These are phyloP conservation scores for Seira ritae DNA, from an alignment of 2,888 invertebrate species.

Conservation along the genomic window DNA sequence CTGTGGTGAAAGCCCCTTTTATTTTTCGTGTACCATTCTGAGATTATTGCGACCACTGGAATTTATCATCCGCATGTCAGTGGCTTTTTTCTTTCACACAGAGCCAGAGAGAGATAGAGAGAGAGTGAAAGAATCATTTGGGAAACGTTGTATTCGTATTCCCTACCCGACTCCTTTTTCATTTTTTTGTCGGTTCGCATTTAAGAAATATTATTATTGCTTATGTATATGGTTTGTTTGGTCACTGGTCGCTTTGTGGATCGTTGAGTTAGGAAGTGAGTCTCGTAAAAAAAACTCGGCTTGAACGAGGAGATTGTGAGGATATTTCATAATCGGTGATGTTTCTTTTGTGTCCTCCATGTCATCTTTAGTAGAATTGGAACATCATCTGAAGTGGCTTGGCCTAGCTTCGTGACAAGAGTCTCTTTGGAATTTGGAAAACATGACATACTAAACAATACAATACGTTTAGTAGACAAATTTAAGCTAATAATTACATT, in stretches of 20 bases:
- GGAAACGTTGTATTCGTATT: slow-evolving; percentile 30
- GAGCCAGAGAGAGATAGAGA: background rate
- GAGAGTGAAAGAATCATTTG: slow-evolving; percentile 1
- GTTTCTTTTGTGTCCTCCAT: background rate
- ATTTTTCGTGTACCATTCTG: slow-evolving; percentile 73
- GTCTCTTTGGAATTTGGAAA: no score
- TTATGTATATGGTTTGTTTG: slow-evolving; percentile 38
- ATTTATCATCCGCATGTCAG: slow-evolving; percentile 73
- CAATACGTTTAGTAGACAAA: no score
- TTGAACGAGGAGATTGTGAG: background rate
- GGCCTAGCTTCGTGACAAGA: no score
- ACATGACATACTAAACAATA: no score
- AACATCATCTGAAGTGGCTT: background rate
- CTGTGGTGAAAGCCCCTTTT: slow-evolving; percentile 73
- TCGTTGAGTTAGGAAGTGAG: slow-evolving; percentile 45
- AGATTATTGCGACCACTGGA: slow-evolving; percentile 73
- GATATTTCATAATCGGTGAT: background rate
- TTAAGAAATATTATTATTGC: slow-evolving; percentile 17
- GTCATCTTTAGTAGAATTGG: background rate
- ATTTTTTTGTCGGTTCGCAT: slow-evolving; percentile 26
- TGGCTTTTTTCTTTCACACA: slow-evolving; percentile 41
- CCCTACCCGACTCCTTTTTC: background rate
- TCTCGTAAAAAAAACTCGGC: background rate
- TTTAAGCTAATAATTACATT: no score
- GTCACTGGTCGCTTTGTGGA: slow-evolving; percentile 55